These are phyloP conservation scores for Oncorhynchus clarkii DNA, from an alignment of 2,113 vertebrate species.

Conservation along the genomic window DNA sequence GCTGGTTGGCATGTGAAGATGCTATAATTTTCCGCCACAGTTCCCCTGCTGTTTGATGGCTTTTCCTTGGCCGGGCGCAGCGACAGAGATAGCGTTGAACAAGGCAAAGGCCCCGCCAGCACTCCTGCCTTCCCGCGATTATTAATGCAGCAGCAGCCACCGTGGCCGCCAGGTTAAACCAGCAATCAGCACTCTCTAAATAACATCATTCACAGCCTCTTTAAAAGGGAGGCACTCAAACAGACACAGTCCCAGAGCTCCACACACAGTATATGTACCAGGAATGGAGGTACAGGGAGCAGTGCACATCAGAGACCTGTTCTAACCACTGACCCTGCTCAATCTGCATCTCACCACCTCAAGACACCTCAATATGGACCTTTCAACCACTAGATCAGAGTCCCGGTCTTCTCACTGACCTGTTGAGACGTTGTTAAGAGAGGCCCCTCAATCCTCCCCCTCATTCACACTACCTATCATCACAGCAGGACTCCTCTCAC, in stretches of 20 bases:
- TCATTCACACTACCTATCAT: constrained; percentile 7
- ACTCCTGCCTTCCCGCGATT: constrained; percentile 62
- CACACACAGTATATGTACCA: neutral
- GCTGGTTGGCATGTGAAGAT: constrained; percentile 69
- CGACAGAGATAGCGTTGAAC: constrained; percentile 63
- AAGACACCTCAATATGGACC: no score
- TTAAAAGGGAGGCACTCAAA: constrained; percentile 54
- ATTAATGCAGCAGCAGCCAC: constrained; percentile 72
- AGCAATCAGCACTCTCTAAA: constrained; percentile 70
- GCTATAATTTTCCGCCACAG: constrained; percentile 73
- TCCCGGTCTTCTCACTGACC: neutral
- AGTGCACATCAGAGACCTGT: neutral
- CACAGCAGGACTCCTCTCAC: neutral
- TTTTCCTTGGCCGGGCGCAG: constrained; percentile 53
- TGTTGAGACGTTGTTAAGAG: neutral
- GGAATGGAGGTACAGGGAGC: neutral
- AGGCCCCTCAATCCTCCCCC: neutral
- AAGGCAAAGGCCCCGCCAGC: constrained; percentile 63
- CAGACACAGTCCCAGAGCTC: neutral
- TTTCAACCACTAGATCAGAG: no score
- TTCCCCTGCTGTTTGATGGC: constrained; percentile 69
- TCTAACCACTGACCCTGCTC: neutral
- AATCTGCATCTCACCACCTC: no score
- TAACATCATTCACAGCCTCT: constrained; percentile 72
- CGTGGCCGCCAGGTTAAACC: constrained; percentile 73